Evolutionary conservation across 2,113 vertebrate species (phyloP).

Genomic region (Cyphomyrus plagiostoma): DNA sequence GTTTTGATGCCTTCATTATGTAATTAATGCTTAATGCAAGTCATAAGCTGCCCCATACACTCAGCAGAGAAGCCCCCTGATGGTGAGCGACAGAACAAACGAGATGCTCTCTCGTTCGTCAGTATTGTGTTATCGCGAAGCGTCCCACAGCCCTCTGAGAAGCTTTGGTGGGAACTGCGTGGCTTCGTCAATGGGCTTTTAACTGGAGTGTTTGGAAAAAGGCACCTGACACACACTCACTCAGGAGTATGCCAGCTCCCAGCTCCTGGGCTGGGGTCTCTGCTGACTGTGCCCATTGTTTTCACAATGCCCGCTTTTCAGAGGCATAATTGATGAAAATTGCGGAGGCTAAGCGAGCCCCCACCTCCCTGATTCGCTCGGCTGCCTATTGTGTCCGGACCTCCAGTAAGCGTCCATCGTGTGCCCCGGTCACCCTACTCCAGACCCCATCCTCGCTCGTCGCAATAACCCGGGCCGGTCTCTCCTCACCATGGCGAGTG

Average conservation of each 20-base stretch:
- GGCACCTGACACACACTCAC: background rate
- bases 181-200: background rate
- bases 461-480: background rate
- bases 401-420: background rate
- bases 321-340: background rate
- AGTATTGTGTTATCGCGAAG: background rate
- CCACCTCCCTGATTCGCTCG: background rate
- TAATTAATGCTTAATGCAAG: background rate
- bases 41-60: background rate
- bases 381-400: background rate
- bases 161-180: background rate
- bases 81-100: background rate
- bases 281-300: background rate
- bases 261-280: background rate
- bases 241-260: background rate
- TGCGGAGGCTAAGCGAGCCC: background rate
- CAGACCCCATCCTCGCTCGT: background rate
- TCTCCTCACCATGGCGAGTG: background rate
- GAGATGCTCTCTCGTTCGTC: background rate
- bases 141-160: background rate
- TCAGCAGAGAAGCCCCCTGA: background rate
- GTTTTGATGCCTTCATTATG: background rate
- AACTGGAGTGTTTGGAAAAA: background rate
- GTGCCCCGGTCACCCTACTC: background rate
- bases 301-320: conserved; percentile 8